A percentile compares a stretch with the other conserved stretches of the same genome.
phyloP scores from a whole-genome alignment of 92 coral and sea anemone species.

The Nematostella vectensis region DNA sequence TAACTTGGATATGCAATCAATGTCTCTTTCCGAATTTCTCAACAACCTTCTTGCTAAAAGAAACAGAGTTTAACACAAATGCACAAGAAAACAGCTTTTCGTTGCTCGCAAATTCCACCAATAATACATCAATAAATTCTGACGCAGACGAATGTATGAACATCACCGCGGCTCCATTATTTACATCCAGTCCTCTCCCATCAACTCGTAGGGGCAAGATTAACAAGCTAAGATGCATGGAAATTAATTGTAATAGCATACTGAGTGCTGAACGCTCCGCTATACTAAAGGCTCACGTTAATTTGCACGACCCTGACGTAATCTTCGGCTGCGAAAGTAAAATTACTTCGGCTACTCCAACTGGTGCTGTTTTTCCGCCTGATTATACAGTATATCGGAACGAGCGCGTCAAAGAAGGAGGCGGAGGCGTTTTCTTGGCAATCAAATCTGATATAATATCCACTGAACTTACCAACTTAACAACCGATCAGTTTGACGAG shows the following conservation, averaged over 20 bases:
- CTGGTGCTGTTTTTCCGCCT: slow-evolving; percentile 25
- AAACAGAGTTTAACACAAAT: too few relatives aligned
- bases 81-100: too few relatives aligned
- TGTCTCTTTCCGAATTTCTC: not conserved
- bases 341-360: slow-evolving; percentile 27
- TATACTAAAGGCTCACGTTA: slow-evolving; percentile 19
- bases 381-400: slow-evolving; percentile 23
- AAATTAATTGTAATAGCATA: slow-evolving; percentile 36
- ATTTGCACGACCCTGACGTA: slow-evolving; percentile 19
- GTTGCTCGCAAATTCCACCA: too few relatives aligned
- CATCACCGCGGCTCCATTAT: too few relatives aligned
- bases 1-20: not conserved
- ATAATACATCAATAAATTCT: too few relatives aligned
- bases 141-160: too few relatives aligned
- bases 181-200: too few relatives aligned
- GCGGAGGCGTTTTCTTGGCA: slow-evolving; percentile 43
- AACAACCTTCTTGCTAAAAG: too few relatives aligned
- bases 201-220: too few relatives aligned
- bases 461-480: slow-evolving; percentile 8
- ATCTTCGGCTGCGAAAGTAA: slow-evolving; percentile 46
- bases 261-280: slow-evolving; percentile 29
- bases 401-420: slow-evolving; percentile 11
- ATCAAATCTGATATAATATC: slow-evolving; percentile 32
- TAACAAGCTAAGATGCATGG: slow-evolving; percentile 1
- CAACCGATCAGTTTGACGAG: slow-evolving; percentile 20